phyloP scores from a whole-genome alignment of 2,888 invertebrate genomes.

The Acleris sparsana region DNA sequence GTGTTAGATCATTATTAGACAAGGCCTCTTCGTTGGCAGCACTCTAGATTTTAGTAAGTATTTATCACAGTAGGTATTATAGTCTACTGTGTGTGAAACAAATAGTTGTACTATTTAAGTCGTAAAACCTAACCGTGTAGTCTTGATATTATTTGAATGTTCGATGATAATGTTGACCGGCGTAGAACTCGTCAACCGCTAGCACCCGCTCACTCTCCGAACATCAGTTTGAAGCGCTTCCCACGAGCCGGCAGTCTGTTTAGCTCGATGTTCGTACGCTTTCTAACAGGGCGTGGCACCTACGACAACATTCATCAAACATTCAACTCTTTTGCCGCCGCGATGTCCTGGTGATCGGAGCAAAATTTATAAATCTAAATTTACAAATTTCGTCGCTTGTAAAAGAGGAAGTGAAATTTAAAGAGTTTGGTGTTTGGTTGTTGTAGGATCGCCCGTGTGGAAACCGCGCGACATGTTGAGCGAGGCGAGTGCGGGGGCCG shows the following conservation, averaged over 20 bases:
- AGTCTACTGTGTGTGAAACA: slow-evolving; percentile 29
- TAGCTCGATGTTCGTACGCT: slow-evolving; percentile 37
- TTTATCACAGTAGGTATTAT: slow-evolving; percentile 33
- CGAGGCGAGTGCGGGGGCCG: slow-evolving; percentile 72
- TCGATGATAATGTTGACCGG: slow-evolving; percentile 79
- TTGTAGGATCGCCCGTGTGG: slow-evolving; percentile 99
- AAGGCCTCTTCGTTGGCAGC: slow-evolving; percentile 46
- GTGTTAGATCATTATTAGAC: slow-evolving; percentile 32
- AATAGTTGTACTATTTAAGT: slow-evolving; percentile 25
- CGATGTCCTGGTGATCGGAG: slow-evolving; percentile 67
- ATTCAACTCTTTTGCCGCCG: slow-evolving; percentile 81
- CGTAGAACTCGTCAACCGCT: slow-evolving; percentile 44
- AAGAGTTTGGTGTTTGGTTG: slow-evolving; percentile 86
- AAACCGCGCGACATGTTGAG: slow-evolving; percentile 95
- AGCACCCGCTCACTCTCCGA: slow-evolving; percentile 30
- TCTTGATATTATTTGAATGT: slow-evolving; percentile 68
- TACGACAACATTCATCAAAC: slow-evolving; percentile 82
- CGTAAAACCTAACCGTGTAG: slow-evolving; percentile 31
- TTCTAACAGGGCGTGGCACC: slow-evolving; percentile 46
- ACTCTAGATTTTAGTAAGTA: slow-evolving; percentile 53
- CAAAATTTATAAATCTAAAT: slow-evolving; percentile 47
- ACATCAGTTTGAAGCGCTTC: slow-evolving; percentile 41
- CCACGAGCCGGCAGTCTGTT: slow-evolving; percentile 38
- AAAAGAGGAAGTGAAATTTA: slow-evolving; percentile 44
- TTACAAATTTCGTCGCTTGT: slow-evolving; percentile 60